phyloP scores from a whole-genome alignment of 2,888 invertebrate genomes.

The Himalopsyche tibetana region DNA sequence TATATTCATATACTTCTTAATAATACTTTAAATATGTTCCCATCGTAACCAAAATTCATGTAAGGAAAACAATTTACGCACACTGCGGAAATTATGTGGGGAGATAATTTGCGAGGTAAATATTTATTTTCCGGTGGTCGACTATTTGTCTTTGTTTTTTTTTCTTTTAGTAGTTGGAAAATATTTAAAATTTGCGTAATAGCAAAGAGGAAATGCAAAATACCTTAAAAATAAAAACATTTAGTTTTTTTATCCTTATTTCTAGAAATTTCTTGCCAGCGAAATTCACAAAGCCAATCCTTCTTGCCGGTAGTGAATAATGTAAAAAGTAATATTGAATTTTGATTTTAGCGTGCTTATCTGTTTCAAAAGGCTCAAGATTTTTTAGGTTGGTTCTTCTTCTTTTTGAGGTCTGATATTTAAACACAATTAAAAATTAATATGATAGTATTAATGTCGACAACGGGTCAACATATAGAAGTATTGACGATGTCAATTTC shows the following conservation, averaged over 20 bases:
- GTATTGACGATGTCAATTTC: background rate
- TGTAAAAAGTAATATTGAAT: no score
- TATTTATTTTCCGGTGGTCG: background rate
- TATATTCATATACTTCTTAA: constrained; percentile 3
- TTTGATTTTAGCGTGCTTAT: no score
- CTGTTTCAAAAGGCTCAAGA: no score
- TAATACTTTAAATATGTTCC: constrained; percentile 34
- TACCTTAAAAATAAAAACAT: constrained; percentile 27
- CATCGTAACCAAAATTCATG: background rate
- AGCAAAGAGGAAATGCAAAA: constrained; percentile 26
- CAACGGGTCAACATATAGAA: no score
- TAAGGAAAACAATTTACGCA: constrained; percentile 1
- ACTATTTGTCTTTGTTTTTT: background rate
- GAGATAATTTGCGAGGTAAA: constrained; percentile 13
- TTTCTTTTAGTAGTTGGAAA: background rate
- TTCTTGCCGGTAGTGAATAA: background rate
- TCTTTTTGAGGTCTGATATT: no score
- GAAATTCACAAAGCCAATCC: background rate
- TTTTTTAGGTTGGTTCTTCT: no score
- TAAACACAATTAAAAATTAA: no score
- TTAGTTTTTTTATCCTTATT: background rate
- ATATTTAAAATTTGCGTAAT: constrained; percentile 5
- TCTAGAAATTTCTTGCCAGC: background rate
- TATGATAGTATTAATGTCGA: no score
- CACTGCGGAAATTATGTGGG: background rate